Evolutionary conservation across 2,797 vertebrate species (phyloP).

Genomic region (Heteromormyrus szaboi): DNA sequence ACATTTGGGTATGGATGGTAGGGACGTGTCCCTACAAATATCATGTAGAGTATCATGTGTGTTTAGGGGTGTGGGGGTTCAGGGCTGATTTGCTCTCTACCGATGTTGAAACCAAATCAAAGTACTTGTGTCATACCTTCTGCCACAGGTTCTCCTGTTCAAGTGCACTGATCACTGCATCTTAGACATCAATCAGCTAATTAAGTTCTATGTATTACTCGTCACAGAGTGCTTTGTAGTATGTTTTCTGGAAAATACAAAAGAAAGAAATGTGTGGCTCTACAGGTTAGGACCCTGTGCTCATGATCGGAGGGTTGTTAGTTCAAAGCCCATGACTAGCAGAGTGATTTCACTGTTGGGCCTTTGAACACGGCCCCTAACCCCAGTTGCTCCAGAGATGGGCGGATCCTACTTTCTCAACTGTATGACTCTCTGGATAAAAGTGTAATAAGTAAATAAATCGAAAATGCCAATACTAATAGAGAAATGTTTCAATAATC

Average conservation of each 20-base stretch:
- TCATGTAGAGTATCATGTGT: background rate
- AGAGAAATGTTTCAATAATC: background rate
- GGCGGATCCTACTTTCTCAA: background rate
- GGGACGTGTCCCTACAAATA: background rate
- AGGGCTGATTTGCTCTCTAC: background rate
- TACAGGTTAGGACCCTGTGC: background rate
- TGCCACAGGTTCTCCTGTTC: background rate
- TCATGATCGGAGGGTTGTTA: background rate
- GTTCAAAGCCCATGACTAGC: background rate
- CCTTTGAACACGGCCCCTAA: background rate
- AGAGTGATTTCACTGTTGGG: background rate
- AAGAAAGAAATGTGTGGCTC: background rate
- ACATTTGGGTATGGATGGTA: background rate
- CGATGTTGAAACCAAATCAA: background rate
- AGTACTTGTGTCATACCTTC: background rate
- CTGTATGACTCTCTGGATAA: background rate
- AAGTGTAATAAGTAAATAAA: background rate
- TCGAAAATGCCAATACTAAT: background rate
- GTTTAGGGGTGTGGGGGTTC: background rate
- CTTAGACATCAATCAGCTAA: background rate
- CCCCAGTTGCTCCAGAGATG: background rate
- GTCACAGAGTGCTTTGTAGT: background rate
- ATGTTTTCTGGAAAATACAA: background rate
- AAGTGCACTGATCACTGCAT: background rate
- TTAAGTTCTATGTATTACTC: background rate